Conservation (phyloP, 2,888 invertebrate species). For the Drosophila rellima region DNA sequence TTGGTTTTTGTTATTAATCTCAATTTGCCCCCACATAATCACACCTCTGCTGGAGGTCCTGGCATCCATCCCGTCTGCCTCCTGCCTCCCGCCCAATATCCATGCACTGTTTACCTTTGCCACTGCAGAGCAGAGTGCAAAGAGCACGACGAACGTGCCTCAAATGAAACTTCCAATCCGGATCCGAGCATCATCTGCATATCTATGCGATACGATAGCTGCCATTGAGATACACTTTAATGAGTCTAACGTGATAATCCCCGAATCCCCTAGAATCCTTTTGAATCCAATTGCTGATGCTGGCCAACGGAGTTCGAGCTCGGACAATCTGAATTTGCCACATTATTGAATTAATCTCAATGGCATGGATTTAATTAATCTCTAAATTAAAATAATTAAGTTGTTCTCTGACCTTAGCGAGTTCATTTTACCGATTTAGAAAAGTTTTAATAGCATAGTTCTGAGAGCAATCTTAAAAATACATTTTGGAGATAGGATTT, state of each 20-base stretch:
- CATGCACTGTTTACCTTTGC: conserved; percentile 55
- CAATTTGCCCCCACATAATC: conserved; percentile 62
- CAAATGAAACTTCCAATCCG: conserved; percentile 29
- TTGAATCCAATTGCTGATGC: conserved; percentile 23
- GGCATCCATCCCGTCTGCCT: conserved; percentile 5
- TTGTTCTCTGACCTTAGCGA: background rate
- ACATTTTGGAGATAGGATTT: too few species aligned
- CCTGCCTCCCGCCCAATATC: conserved; percentile 15
- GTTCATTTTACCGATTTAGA: background rate
- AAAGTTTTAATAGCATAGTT: background rate
- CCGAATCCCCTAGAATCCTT: conserved; percentile 34
- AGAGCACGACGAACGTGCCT: conserved; percentile 53
- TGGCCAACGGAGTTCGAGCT: background rate
- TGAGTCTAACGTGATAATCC: conserved; percentile 49
- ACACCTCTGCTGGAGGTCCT: conserved; percentile 33
- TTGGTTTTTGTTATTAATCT: conserved; percentile 74
- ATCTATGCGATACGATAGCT: conserved; percentile 26
- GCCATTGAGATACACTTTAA: conserved; percentile 51
- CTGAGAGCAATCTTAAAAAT: too few species aligned
- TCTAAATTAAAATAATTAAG: background rate
- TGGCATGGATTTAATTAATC: conserved; percentile 2
- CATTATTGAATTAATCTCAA: conserved; percentile 21
- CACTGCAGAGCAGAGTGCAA: conserved; percentile 39
- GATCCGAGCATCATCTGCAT: conserved; percentile 28
- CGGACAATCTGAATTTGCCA: conserved; percentile 11